Evolutionary conservation across 2,113 vertebrate species (phyloP), one percentile per base, ranked within the genome.

Genomic region (Lucifuga dentata): DNA sequence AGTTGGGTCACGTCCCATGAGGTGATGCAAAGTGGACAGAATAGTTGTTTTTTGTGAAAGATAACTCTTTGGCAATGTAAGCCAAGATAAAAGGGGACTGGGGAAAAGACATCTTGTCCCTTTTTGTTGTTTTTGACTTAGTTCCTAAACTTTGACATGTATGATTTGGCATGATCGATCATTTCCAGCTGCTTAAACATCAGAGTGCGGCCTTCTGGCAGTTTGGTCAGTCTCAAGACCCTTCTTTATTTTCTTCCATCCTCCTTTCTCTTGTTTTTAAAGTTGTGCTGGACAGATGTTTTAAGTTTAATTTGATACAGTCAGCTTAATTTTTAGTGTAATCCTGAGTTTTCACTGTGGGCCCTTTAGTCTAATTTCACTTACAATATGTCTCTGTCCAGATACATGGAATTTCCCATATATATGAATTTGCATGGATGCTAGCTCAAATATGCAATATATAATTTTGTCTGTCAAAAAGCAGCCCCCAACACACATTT

Each of bases 121-220:
- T 38, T 44, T 19, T 66, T 3, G 33, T 9, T 13, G 39, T 15
- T 15, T 33, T 29, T 73, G 66, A 73, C 50, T 51, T n/a, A 35
- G 36, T 56, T 62, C 57, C 17, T 16, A 40, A 21, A 38, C 23
- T 57, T 43, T n/a, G 39, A 38, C 40, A 69, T 55, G 36, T 21
- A 17, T 24, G 35, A 21, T 8, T 56, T 16, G 4, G 23, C 2
- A 46, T 43, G 56, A 44, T n/a, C 39, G 12, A 81, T 78, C 2
- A 49, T 66, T 78, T 83, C 68, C 68, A 83, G 71, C 62, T 80
- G 62, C 3, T 11, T 50, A 1, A 4, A 41, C 59, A 20, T 74
- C 61, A 33, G 21, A 36, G 12, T 32, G 19, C 0, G 3, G 6
- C 57, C 43, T 16, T 9, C 13, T 16, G 41, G 17, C 50, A 68